phyloP scores from a whole-genome alignment of 2,113 vertebrate genomes.

The Planiliza haematocheilus region DNA sequence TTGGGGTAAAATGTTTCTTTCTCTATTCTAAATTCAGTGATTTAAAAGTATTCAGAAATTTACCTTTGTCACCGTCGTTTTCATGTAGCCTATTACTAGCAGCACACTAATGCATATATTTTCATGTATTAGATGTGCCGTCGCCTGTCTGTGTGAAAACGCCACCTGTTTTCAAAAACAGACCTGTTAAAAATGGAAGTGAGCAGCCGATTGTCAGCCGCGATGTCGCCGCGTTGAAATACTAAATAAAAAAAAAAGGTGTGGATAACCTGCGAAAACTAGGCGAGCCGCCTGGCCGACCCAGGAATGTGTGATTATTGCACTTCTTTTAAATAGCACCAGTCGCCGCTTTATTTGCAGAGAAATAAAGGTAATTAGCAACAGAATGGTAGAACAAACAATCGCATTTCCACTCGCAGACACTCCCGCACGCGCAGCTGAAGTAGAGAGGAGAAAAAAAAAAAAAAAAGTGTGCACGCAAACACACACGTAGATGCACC shows the following conservation, averaged over 20 bases:
- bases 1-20: conserved; percentile 1
- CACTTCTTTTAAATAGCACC: conserved; percentile 68
- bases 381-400: conserved; percentile 18
- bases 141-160: conserved; percentile 26
- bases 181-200: conserved; percentile 30
- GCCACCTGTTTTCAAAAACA: conserved; percentile 39
- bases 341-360: conserved; percentile 35
- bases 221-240: neutral
- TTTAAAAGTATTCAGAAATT: neutral
- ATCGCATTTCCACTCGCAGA: conserved; percentile 12
- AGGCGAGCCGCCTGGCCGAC: conserved; percentile 33
- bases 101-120: neutral
- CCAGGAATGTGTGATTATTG: conserved; percentile 62
- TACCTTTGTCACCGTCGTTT: neutral
- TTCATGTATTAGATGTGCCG: conserved; percentile 6
- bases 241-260: neutral
- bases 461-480: neutral
- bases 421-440: neutral
- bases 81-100: conserved; percentile 6
- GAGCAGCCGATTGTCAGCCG: conserved; percentile 11
- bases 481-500: conserved; percentile 17
- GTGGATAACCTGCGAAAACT: conserved; percentile 50
- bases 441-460: neutral
- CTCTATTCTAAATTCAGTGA: neutral
- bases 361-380: conserved; percentile 64